Conservation (phyloP, 1,140 invertebrate genomes). For the Hypothenemus hampei region DNA sequence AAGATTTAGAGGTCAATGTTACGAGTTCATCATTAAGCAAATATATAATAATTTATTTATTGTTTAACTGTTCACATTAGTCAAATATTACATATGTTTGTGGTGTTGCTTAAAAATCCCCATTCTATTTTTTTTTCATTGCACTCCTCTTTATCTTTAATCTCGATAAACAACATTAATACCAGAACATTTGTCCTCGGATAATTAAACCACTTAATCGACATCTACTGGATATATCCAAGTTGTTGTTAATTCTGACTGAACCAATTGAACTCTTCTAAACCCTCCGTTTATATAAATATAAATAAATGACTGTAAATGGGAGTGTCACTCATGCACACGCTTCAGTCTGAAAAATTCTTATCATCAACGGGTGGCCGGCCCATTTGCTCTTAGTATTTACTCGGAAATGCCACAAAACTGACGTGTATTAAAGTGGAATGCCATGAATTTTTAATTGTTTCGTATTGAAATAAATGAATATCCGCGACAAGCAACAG, state of each 20-base stretch:
- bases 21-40: not conserved
- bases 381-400: constrained; percentile 14
- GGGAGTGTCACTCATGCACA: constrained; percentile 17
- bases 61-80: too few relatives aligned
- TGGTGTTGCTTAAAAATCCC: too few relatives aligned
- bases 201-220: constrained; percentile 29
- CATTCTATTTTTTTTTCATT: not conserved
- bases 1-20: not conserved
- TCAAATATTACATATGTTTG: too few relatives aligned
- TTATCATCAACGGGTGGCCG: constrained; percentile 22
- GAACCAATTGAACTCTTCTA: constrained; percentile 24
- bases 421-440: not conserved
- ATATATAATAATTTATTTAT: not conserved
- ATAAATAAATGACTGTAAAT: constrained; percentile 26
- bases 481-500: constrained; percentile 12
- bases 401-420: constrained; percentile 17
- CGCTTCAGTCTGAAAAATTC: constrained; percentile 19
- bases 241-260: constrained; percentile 24
- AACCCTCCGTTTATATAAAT: constrained; percentile 28
- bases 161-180: constrained; percentile 11
- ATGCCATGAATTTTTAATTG: not conserved
- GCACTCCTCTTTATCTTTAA: constrained; percentile 2
- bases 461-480: constrained; percentile 16
- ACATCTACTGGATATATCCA: constrained; percentile 24
- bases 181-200: constrained; percentile 11